These are phyloP conservation scores for Agonopterix heracliana DNA, from an alignment of 2,888 invertebrate genomes.

Conservation along the genomic window DNA sequence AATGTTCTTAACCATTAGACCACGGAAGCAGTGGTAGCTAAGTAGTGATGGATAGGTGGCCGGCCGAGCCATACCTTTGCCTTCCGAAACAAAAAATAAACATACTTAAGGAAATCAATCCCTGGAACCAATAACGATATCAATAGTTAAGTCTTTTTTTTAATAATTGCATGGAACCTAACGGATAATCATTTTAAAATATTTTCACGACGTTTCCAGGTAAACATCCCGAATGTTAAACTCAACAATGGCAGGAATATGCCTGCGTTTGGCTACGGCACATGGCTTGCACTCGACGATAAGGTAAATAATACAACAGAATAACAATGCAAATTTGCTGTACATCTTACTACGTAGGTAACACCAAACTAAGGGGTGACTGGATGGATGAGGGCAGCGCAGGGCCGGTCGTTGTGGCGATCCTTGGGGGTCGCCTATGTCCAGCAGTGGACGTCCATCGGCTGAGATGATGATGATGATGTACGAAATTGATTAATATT, in stretches of 20 bases:
- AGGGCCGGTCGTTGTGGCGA: not conserved
- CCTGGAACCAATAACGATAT: too few relatives aligned
- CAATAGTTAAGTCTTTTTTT: too few relatives aligned
- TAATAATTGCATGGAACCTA: too few relatives aligned
- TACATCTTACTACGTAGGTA: not conserved
- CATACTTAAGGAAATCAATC: too few relatives aligned
- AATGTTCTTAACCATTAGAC: too few relatives aligned
- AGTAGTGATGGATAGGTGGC: too few relatives aligned
- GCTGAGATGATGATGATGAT: not conserved
- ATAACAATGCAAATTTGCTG: slow-evolving; percentile 1
- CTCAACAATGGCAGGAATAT: slow-evolving; percentile 48
- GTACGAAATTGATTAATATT: too few relatives aligned
- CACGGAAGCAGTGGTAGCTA: too few relatives aligned
- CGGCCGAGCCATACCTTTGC: too few relatives aligned
- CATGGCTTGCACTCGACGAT: slow-evolving; percentile 48
- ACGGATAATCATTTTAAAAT: too few relatives aligned
- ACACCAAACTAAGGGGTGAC: not conserved
- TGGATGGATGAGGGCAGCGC: not conserved
- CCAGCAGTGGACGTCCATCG: not conserved
- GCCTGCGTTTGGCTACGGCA: slow-evolving; percentile 54
- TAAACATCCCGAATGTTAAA: slow-evolving; percentile 47
- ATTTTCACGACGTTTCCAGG: slow-evolving; percentile 28
- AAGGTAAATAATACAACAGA: slow-evolving; percentile 24
- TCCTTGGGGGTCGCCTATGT: too few relatives aligned
- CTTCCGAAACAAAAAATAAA: too few relatives aligned